Base-by-base conservation (phyloP, 2,888 invertebrate species). In the Erpobdella octoculata region DNA sequence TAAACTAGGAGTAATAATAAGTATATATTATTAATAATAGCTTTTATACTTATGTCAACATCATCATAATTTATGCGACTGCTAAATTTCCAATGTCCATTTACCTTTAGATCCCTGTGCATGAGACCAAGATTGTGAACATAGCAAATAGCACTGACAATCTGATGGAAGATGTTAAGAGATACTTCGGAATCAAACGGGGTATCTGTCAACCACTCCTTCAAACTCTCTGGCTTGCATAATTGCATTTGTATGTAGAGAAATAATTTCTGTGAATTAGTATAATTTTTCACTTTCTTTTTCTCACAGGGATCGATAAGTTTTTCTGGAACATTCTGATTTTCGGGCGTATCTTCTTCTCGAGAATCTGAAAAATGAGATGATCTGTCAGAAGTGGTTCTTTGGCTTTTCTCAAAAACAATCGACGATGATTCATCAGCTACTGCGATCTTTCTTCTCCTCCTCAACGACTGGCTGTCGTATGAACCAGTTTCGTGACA, bases 181-280 rank as follows among this genome's bases (percentile, higher is more conserved):
- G 74, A 71, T 25, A 78, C 76, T 66, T 80, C 79, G n/a, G 81
- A 72, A 66, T 78, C 78, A 25, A 79, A 73, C 0, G 80, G 80
- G 71, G 81, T 80, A 41, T 76, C 77, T 74, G 75, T 77, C 46
- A 97, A 85, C 97, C 96, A 97, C 79, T 95, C 93, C 79, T 91
- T 89, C 48, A 98, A 85, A 75, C 92, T 94, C 79, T 92, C 89
- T 78, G 89, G 88, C 70, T 88, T 88, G 79, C 96, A 97, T 74
- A 97, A 85, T 84, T 97, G 94, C 96, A 97, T 97, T 85, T 97
- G 96, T 81, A 97, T 97, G 82, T 93, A 96, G 21, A 97, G 86
- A 82, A 90, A 92, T 80, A 90, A 88, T 59, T 79, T 79, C 15
- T n/a, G n/a, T n/a, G n/a, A n/a, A n/a, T n/a, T n/a, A n/a, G n/a